phyloP scores from a whole-genome alignment of 2,797 vertebrate species.

The Siniperca undulata region DNA sequence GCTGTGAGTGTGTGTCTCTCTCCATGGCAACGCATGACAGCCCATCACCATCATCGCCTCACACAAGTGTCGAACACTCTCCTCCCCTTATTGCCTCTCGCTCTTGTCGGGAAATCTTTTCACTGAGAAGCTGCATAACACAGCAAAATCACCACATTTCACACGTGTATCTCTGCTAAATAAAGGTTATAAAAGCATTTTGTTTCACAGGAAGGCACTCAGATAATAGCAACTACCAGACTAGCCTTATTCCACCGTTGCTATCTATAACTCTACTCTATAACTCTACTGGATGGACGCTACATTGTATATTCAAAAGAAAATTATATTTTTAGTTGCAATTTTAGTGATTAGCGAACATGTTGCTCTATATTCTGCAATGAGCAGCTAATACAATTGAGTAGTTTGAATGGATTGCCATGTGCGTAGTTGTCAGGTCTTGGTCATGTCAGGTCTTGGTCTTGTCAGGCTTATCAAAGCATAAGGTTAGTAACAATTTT shows the following conservation, averaged over 20 bases:
- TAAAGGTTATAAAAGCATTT: conserved; percentile 12
- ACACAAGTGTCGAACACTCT: conserved; percentile 27
- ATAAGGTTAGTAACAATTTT: not conserved
- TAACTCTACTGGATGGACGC: not conserved
- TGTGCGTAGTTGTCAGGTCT: too few relatives aligned
- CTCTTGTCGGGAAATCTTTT: conserved; percentile 52
- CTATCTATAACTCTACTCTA: not conserved
- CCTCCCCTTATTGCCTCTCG: conserved; percentile 29
- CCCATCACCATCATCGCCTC: conserved; percentile 55
- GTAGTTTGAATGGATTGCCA: not conserved
- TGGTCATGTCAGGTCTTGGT: too few relatives aligned
- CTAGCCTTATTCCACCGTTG: not conserved
- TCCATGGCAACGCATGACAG: conserved; percentile 82
- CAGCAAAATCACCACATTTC: conserved; percentile 27
- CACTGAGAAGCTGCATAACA: conserved; percentile 24
- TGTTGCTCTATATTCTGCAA: not conserved
- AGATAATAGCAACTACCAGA: not conserved
- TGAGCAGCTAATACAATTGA: not conserved
- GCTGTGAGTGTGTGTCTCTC: conserved; percentile 93
- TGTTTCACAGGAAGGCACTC: not conserved
- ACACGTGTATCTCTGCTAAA: conserved; percentile 22
- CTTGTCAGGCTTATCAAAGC: not conserved
- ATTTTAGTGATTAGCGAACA: not conserved
- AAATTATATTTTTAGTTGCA: not conserved
- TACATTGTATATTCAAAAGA: too few relatives aligned